Evolutionary conservation across 2,113 vertebrate genomes (phyloP), one percentile per base, ranked within the genome.

Genomic region (Myodes glareolus): DNA sequence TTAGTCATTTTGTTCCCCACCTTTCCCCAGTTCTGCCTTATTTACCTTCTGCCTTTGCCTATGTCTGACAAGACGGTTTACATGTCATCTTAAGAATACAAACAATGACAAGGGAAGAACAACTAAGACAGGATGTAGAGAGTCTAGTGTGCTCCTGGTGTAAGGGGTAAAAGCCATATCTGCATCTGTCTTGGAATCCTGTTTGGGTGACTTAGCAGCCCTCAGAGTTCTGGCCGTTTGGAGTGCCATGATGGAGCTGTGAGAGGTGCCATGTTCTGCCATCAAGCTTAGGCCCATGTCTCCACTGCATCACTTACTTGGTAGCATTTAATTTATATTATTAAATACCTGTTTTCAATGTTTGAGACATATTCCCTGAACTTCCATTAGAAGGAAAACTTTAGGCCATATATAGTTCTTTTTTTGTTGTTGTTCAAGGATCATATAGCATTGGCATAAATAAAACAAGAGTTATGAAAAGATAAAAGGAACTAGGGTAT

Each of bases 381-480:
- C 7, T 88, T 50, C 11, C 72, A 8, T 31, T 72, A 21, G 52
- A 29, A 88, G 14, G 16, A 72, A 90, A 52, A 65, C 77, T 68
- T 27, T 63, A 68, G 67, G 31, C 12, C 47, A 25, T 29, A 55
- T 0, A 4, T 14, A 93, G 21, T 33, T 5, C 47, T 86, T 91
- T 91, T 36, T 87, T 84, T 86, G n/a, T n/a, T n/a, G n/a, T 89
- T 89, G 31, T 89, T 82, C 47, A 47, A 68, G 47, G 33, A 85
- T 4, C 36, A 50, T 88, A 31, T 50, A 11, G 23, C 33, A 73
- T 96, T 80, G n/a, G 9, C 65, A 84, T 80, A 80, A 91, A 95
- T 91, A 84, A 92, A 92, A 73, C 55, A 91, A 77, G 47, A 85
- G 47, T 21, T 52, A 12, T 61, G 29, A 61, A 67, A 36, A 89